Percentiles rank a stretch among this genome's conserved stretches.
phyloP scores from a whole-genome alignment of 2,888 invertebrate genomes.

The Matsumyia berberina region DNA sequence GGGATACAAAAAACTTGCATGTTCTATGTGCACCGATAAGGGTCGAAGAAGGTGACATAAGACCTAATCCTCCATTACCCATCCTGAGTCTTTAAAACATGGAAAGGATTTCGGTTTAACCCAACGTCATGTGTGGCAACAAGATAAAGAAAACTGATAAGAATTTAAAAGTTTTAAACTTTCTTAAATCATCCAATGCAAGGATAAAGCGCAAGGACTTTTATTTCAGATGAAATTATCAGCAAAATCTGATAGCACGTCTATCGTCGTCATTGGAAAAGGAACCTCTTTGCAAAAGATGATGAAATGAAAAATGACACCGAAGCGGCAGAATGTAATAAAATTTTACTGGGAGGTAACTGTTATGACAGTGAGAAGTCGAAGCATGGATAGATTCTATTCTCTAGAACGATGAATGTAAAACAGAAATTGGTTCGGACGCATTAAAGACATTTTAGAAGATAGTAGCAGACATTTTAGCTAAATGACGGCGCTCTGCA shows the following conservation, averaged over 20 bases:
- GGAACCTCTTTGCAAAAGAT: neutral
- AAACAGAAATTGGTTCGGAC: slow-evolving; percentile 47
- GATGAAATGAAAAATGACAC: slow-evolving; percentile 25
- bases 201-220: neutral
- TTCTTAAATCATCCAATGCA: slow-evolving; percentile 20
- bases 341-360: slow-evolving; percentile 14
- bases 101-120: slow-evolving; percentile 46
- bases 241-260: slow-evolving; percentile 35
- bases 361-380: slow-evolving; percentile 30
- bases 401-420: neutral
- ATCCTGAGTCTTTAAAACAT: slow-evolving; percentile 8
- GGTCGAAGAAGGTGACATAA: slow-evolving; percentile 55
- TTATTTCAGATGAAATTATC: slow-evolving; percentile 31
- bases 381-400: neutral
- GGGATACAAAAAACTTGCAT: slow-evolving; percentile 41
- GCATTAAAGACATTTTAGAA: slow-evolving; percentile 23
- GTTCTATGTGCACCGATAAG: slow-evolving; percentile 43
- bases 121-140: slow-evolving; percentile 11
- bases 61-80: slow-evolving; percentile 37
- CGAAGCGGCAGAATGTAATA: slow-evolving; percentile 35
- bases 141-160: slow-evolving; percentile 31
- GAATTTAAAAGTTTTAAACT: slow-evolving; percentile 52
- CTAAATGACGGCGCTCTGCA: no score
- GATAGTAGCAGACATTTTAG: neutral
- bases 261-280: slow-evolving; percentile 15